These are phyloP conservation scores for Centroberyx gerrardi DNA, from an alignment of 2,797 vertebrate species.

Conservation along the genomic window DNA sequence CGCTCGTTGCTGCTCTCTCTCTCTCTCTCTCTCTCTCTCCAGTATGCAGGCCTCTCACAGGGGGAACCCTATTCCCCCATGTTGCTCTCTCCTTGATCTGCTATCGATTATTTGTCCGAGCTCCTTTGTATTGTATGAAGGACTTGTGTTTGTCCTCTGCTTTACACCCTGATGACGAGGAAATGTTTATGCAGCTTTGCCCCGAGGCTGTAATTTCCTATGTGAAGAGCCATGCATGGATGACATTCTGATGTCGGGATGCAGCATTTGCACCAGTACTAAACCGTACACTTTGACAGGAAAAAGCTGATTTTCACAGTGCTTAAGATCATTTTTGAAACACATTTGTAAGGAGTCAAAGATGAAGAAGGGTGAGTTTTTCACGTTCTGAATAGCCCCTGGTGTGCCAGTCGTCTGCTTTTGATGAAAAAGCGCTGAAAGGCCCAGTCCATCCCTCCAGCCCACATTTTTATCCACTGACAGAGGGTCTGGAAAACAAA, in stretches of 20 bases:
- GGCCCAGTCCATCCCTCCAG: slow-evolving; percentile 63
- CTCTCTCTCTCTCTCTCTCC: neutral
- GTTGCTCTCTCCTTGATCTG: slow-evolving; percentile 46
- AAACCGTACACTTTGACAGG: slow-evolving; percentile 11
- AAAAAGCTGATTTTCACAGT: slow-evolving; percentile 11
- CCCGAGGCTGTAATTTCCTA: slow-evolving; percentile 27
- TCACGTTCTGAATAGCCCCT: slow-evolving; percentile 29
- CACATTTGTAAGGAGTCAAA: slow-evolving; percentile 15
- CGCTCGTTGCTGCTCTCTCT: neutral
- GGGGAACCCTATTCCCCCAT: slow-evolving; percentile 34
- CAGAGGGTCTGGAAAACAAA: slow-evolving; percentile 73
- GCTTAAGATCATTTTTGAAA: slow-evolving; percentile 15
- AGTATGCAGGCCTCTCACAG: slow-evolving; percentile 45
- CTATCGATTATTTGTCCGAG: slow-evolving; percentile 66
- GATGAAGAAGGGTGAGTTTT: slow-evolving; percentile 24
- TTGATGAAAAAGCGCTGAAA: slow-evolving; percentile 71
- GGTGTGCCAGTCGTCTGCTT: slow-evolving; percentile 38
- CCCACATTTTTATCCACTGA: slow-evolving; percentile 73
- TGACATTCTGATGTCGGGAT: neutral
- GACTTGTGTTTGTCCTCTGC: slow-evolving; percentile 35
- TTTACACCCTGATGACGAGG: slow-evolving; percentile 35
- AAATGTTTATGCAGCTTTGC: slow-evolving; percentile 51
- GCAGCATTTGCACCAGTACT: neutral
- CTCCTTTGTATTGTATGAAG: slow-evolving; percentile 47
- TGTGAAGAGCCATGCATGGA: neutral